phyloP scores from a whole-genome alignment of 92 coral and sea anemone species.

The Epizoanthus ramosus region DNA sequence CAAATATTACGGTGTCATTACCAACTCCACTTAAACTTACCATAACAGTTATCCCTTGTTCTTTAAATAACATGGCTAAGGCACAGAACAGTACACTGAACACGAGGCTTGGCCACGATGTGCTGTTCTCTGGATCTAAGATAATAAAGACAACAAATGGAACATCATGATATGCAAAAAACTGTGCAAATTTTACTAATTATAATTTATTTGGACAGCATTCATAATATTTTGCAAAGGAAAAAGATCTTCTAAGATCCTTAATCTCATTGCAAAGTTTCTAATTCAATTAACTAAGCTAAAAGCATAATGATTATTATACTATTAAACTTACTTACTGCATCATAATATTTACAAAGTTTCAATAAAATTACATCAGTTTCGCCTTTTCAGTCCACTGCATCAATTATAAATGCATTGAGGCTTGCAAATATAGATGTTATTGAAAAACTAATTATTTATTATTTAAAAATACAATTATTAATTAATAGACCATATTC shows the following conservation, averaged over 20 bases:
- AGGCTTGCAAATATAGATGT: too few species aligned
- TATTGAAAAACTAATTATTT: neutral
- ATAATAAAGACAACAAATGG: neutral
- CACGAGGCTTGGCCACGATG: conserved; percentile 53
- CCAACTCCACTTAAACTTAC: conserved; percentile 46
- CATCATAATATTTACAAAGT: too few species aligned
- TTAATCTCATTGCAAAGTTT: too few species aligned
- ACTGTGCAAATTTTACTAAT: too few species aligned
- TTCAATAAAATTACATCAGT: too few species aligned
- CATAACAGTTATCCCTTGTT: conserved; percentile 92
- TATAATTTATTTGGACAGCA: too few species aligned
- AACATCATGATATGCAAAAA: neutral
- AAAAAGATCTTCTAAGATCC: too few species aligned
- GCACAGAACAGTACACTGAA: conserved; percentile 70
- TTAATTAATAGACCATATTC: too few species aligned
- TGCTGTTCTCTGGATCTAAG: neutral
- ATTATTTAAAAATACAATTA: too few species aligned
- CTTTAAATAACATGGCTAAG: conserved; percentile 91
- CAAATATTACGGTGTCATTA: neutral
- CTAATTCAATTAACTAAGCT: neutral
- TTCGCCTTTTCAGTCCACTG: too few species aligned
- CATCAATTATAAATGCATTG: too few species aligned
- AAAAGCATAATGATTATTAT: neutral
- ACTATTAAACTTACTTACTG: neutral
- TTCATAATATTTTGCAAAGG: too few species aligned